Percentiles rank a stretch among this genome's conserved stretches.
These are phyloP conservation scores for Trichomalopsis sarcophagae DNA, from an alignment of 1,140 invertebrate species.

Conservation along the genomic window DNA sequence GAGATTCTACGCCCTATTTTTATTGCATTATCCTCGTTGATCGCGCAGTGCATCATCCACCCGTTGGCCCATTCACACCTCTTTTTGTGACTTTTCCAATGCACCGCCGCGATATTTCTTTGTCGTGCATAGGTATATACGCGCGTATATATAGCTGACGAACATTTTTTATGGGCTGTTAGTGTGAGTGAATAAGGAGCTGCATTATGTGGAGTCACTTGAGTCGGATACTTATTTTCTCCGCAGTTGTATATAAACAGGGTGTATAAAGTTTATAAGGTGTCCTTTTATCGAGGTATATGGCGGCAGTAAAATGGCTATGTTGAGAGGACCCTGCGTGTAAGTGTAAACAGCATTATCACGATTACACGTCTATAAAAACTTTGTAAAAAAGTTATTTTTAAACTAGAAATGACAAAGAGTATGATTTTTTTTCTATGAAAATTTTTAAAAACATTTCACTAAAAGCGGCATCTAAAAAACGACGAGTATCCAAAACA, in stretches of 20 bases:
- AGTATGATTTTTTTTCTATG: too few species aligned
- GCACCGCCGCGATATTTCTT: background rate
- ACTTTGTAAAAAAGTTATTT: too few species aligned
- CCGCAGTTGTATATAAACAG: background rate
- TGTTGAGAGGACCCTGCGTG: background rate
- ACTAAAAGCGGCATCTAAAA: too few species aligned
- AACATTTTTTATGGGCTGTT: conserved; percentile 1
- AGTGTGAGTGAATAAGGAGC: background rate
- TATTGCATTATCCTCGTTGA: background rate
- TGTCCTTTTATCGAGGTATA: background rate
- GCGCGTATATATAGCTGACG: background rate
- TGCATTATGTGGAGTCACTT: background rate
- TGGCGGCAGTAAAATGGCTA: background rate
- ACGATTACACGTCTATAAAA: too few species aligned
- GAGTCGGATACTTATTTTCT: background rate
- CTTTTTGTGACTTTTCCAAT: background rate
- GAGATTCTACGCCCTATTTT: background rate
- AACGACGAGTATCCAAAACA: too few species aligned
- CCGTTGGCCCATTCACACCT: background rate
- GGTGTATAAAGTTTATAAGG: background rate
- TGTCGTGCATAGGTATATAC: too few species aligned
- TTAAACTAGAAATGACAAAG: too few species aligned
- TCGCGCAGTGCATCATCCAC: background rate
- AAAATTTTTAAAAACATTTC: too few species aligned
- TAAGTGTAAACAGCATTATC: too few species aligned